Percentiles rank a stretch among this genome's conserved stretches.
These are phyloP conservation scores for Neelides folsomi DNA, from an alignment of 2,888 invertebrate species.

Conservation along the genomic window DNA sequence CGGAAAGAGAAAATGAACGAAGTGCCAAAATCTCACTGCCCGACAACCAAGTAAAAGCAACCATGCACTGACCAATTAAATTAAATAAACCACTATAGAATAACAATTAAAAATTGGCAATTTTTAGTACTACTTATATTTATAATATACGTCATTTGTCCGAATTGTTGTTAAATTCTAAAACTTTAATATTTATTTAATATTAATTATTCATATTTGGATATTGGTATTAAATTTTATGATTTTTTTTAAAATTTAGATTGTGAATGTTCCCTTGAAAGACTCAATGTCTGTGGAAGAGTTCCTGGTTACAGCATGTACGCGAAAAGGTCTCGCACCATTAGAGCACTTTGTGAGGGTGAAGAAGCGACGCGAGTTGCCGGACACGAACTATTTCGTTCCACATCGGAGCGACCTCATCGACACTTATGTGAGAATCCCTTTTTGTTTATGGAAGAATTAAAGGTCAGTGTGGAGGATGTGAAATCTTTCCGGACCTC, in stretches of 20 bases:
- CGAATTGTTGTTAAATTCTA: too few relatives aligned
- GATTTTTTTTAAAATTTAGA: slow-evolving; percentile 36
- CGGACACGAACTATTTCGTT: slow-evolving; percentile 90
- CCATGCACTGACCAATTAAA: too few relatives aligned
- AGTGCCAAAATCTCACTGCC: slow-evolving; percentile 80
- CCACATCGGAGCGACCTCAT: slow-evolving; percentile 88
- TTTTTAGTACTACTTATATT: too few relatives aligned
- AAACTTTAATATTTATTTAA: not conserved
- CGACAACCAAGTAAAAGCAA: slow-evolving; percentile 53
- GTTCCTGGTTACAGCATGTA: slow-evolving; percentile 82
- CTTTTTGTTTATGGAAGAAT: too few relatives aligned
- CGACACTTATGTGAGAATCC: slow-evolving; percentile 75
- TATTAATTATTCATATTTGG: too few relatives aligned
- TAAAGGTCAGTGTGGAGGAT: too few relatives aligned
- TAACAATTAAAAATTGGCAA: too few relatives aligned
- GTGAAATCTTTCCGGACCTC: too few relatives aligned
- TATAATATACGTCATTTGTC: too few relatives aligned
- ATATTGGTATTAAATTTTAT: too few relatives aligned
- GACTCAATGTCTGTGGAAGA: slow-evolving; percentile 93
- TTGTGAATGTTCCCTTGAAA: slow-evolving; percentile 68
- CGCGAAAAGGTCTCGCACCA: slow-evolving; percentile 77
- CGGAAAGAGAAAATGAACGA: slow-evolving; percentile 67
- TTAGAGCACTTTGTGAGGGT: slow-evolving; percentile 92
- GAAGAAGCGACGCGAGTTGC: slow-evolving; percentile 85
- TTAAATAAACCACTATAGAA: too few relatives aligned